Evolutionary conservation across 2,113 vertebrate genomes (phyloP).

Genomic region (Holacanthus passer): DNA sequence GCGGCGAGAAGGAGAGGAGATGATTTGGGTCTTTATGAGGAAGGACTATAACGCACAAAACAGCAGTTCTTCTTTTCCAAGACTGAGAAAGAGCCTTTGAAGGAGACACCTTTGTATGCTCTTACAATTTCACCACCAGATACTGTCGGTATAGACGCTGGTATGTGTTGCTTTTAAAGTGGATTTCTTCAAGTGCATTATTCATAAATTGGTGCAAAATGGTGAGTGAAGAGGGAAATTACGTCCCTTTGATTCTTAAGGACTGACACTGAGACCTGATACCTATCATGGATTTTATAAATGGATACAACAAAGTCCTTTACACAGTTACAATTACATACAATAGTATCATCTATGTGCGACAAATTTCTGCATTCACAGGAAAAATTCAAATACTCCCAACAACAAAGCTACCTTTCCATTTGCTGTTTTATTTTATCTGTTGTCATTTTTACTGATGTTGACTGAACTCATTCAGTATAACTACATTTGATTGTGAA

Average conservation of each 20-base stretch:
- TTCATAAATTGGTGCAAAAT: neutral
- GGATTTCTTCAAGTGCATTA: neutral
- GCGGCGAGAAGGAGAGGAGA: constrained; percentile 4
- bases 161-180: neutral
- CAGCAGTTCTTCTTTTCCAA: constrained; percentile 12
- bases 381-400: neutral
- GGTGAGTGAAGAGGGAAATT: neutral
- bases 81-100: constrained; percentile 1
- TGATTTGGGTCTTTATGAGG: constrained; percentile 1
- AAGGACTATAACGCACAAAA: constrained; percentile 13
- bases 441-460: neutral
- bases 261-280: neutral
- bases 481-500: neutral
- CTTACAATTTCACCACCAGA: neutral
- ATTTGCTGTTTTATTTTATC: neutral
- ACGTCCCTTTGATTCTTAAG: neutral
- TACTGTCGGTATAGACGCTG: neutral
- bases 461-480: neutral
- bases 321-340: neutral
- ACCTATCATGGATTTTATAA: constrained; percentile 7
- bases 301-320: neutral
- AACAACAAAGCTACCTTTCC: neutral
- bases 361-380: neutral
- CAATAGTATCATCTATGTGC: neutral
- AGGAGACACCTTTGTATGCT: constrained; percentile 18